A percentile compares a stretch with the other conserved stretches of the same genome.
These are phyloP conservation scores for Daubentonia madagascariensis DNA, from an alignment of 2,113 vertebrate genomes.

Conservation along the genomic window DNA sequence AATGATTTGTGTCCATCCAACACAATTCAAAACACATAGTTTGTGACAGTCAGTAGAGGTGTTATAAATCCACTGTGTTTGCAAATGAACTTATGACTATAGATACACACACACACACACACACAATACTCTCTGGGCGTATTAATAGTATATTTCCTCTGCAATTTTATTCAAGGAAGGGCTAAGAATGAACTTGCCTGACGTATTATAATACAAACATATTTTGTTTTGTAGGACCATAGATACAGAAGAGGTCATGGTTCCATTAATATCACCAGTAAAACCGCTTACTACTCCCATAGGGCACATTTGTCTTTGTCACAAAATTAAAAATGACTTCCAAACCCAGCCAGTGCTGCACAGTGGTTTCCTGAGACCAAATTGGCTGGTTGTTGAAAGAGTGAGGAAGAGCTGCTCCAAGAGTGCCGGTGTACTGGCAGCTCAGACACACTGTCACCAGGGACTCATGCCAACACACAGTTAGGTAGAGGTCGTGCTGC, in stretches of 20 bases:
- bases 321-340: slow-evolving; percentile 84
- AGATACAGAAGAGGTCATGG: slow-evolving; percentile 80
- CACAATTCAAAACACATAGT: slow-evolving; percentile 2
- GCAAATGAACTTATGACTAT: slow-evolving; percentile 85
- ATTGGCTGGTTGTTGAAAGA: slow-evolving; percentile 81
- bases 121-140: slow-evolving; percentile 87
- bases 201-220: slow-evolving; percentile 73
- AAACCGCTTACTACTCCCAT: slow-evolving; percentile 82
- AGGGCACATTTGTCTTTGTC: slow-evolving; percentile 82
- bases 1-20: not conserved
- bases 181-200: slow-evolving; percentile 79
- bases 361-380: slow-evolving; percentile 84
- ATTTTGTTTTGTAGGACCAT: slow-evolving; percentile 80
- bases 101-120: slow-evolving; percentile 84
- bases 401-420: slow-evolving; percentile 79
- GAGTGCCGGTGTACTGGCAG: slow-evolving; percentile 45
- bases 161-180: slow-evolving; percentile 87
- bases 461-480: slow-evolving; percentile 65
- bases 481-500: slow-evolving; percentile 46
- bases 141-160: slow-evolving; percentile 87
- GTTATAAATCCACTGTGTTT: slow-evolving; percentile 83
- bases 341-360: slow-evolving; percentile 84
- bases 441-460: slow-evolving; percentile 81
- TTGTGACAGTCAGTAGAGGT: slow-evolving; percentile 81
- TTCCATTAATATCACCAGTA: slow-evolving; percentile 80